Evolutionary conservation across 2,113 vertebrate species (phyloP), one percentile per base, ranked within the genome.

Genomic region (Pelvicachromis taeniatus): DNA sequence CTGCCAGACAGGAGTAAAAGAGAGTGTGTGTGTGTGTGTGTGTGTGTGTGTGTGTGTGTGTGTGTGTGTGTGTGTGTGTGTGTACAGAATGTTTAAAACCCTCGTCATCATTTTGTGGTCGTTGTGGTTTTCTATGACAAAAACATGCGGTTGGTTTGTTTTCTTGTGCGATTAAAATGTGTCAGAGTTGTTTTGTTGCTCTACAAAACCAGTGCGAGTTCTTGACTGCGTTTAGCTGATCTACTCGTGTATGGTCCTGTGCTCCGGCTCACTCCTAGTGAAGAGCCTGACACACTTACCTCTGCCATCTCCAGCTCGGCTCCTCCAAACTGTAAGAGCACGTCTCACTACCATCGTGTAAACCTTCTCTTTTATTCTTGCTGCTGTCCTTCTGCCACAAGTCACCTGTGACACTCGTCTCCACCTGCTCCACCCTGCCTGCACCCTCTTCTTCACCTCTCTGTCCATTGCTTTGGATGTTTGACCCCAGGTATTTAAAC

Each of bases 321-420:
- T 2, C 31, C 26, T 58, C 14, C 29, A 33, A 17, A 59, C 3
- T 5, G 0, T 61, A 29, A 35, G 29, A 35, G 58, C 17, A 7
- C 17, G 31, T 61, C 58, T 61, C 58, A 7, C 58, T 61, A 35
- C 11, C 5, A 0, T 61, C 31, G 6, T 61, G 11, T 11, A 61
- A 61, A 61, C 29, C 58, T 33, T 61, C 58, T 61, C 58, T 61
- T 61, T 61, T 0, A 33, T 9, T 19, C 58, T 6, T 7, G 58
- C 33, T 61, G 9, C 9, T 61, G 31, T 63, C 3, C 31, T n/a
- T 7, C 17, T 63, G 10, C 31, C 31, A 12, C 17, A 61, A 0
- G 9, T 0, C 59, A 31, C 33, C 31, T 31, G 9, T 63, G 35
- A 38, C 33, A 0, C 0, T 12, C 59, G n/a, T 7, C 59, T 38